phyloP scores from a whole-genome alignment of 2,888 invertebrate genomes.

The Melangyna quadrimaculata region DNA sequence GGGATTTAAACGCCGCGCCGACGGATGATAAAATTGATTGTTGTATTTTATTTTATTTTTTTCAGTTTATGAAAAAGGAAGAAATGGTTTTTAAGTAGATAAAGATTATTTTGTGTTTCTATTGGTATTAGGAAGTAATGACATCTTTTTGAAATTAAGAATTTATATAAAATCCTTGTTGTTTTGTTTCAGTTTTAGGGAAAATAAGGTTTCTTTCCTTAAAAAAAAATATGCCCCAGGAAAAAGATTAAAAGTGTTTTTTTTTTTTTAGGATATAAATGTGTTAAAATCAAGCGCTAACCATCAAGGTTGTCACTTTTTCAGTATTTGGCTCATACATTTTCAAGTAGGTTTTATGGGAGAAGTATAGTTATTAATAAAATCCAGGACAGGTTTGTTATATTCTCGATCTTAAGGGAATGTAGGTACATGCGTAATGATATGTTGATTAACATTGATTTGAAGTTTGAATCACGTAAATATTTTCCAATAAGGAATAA shows the following conservation, averaged over 20 bases:
- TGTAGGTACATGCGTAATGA: no score
- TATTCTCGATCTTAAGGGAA: no score
- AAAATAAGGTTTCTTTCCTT: neutral
- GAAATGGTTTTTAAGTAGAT: neutral
- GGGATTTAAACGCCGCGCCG: constrained; percentile 19
- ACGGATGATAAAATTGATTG: constrained; percentile 18
- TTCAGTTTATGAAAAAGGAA: constrained; percentile 2
- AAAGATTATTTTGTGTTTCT: neutral
- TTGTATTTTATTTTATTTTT: neutral
- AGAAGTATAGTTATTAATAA: no score
- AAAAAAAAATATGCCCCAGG: neutral
- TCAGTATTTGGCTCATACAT: no score
- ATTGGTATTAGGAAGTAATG: neutral
- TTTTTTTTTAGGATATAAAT: neutral
- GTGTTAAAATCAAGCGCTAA: no score
- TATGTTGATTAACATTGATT: no score
- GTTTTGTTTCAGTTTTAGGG: neutral
- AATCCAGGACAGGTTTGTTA: no score
- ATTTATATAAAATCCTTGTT: neutral
- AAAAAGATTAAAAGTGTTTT: neutral
- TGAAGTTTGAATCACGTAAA: no score
- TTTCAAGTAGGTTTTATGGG: no score
- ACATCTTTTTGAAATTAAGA: constrained; percentile 9
- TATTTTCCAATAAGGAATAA: no score
- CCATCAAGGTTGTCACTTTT: no score